Evolutionary conservation across 2,888 invertebrate genomes (phyloP).

Genomic region (Zygogramma bicolorata): DNA sequence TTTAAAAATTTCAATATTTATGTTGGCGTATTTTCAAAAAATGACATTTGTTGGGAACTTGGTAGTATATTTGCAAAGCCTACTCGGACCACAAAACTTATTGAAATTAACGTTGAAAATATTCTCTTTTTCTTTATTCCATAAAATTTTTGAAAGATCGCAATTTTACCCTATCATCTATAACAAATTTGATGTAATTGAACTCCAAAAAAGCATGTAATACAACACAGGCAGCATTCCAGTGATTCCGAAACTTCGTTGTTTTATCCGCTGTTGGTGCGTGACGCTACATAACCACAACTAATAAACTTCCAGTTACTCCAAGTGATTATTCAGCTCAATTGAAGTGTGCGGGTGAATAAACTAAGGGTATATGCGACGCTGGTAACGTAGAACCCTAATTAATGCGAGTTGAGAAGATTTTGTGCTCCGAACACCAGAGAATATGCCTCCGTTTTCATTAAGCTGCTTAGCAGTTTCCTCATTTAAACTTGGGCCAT

Average conservation of each 20-base stretch:
- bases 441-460: constrained; percentile 20
- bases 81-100: too few relatives aligned
- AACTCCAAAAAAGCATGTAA: too few relatives aligned
- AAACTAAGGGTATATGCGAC: neutral
- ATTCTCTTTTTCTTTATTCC: too few relatives aligned
- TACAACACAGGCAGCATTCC: neutral
- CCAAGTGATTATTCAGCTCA: neutral
- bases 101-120: too few relatives aligned
- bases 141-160: too few relatives aligned
- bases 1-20: too few relatives aligned
- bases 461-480: constrained; percentile 12
- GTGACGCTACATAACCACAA: neutral
- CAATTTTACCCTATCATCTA: too few relatives aligned
- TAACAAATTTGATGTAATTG: too few relatives aligned
- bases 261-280: neutral
- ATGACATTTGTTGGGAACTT: too few relatives aligned
- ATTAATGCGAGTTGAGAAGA: constrained; percentile 16
- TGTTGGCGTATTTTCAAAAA: too few relatives aligned
- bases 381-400: constrained; percentile 8
- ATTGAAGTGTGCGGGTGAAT: neutral
- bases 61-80: too few relatives aligned
- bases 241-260: neutral
- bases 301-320: neutral
- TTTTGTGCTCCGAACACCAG: constrained; percentile 4
- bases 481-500: constrained; percentile 17